Conservation (phyloP, 2,888 invertebrate genomes). For the Nomada goodeniana region DNA sequence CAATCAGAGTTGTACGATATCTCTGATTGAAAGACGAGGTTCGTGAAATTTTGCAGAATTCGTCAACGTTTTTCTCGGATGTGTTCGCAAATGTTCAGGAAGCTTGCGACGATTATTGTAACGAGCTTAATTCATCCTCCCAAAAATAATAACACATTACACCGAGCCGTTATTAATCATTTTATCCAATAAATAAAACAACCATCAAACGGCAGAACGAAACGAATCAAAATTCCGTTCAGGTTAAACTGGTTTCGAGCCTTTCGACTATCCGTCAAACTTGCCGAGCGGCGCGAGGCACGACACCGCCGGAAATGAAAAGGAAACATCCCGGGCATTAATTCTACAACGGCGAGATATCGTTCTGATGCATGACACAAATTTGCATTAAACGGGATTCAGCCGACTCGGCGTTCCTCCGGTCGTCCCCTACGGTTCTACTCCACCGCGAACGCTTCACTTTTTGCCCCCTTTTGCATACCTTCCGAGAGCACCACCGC, state of each 20-base stretch:
- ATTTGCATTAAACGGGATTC: constrained; percentile 72
- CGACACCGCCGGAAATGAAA: constrained; percentile 72
- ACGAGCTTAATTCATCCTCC: background rate
- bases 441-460: constrained; percentile 46
- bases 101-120: too few relatives aligned
- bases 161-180: too few relatives aligned
- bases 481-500: constrained; percentile 9
- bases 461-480: constrained; percentile 50
- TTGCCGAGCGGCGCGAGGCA: constrained; percentile 46
- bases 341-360: constrained; percentile 69
- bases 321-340: constrained; percentile 73
- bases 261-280: constrained; percentile 64
- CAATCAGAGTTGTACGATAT: background rate
- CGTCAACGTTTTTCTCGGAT: too few relatives aligned
- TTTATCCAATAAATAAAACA: too few relatives aligned
- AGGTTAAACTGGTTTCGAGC: background rate
- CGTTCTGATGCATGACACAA: constrained; percentile 60
- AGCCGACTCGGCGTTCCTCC: constrained; percentile 58
- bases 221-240: background rate
- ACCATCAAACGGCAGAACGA: too few relatives aligned
- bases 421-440: constrained; percentile 9
- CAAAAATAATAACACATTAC: too few relatives aligned
- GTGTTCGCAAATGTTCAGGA: too few relatives aligned
- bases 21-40: background rate
- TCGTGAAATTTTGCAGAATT: too few relatives aligned